These are phyloP conservation scores for Piscicola geometra DNA, from an alignment of 2,888 invertebrate genomes.

Conservation along the genomic window DNA sequence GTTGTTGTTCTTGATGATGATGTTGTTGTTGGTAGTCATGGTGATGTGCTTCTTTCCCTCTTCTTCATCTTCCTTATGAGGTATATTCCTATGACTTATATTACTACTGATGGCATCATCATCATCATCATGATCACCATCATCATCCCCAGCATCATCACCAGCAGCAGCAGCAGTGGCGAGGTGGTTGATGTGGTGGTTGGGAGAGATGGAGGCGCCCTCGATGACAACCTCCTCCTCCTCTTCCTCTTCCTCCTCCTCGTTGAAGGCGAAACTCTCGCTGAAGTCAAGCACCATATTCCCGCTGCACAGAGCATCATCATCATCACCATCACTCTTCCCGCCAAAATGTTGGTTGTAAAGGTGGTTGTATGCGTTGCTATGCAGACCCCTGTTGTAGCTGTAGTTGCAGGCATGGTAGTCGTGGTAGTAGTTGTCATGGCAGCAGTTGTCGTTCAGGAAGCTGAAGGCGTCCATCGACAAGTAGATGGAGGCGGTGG, in stretches of 20 bases:
- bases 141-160: neutral
- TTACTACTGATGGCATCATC: neutral
- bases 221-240: no score
- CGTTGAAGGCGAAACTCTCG: neutral
- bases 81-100: neutral
- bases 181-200: neutral
- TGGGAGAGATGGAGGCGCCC: no score
- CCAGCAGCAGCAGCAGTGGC: neutral
- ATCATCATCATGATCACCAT: neutral
- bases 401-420: no score
- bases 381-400: neutral
- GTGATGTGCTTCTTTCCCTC: neutral
- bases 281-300: conserved; percentile 2
- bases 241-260: no score
- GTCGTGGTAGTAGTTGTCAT: neutral
- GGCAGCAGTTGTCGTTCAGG: neutral
- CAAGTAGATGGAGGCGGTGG: conserved; percentile 33
- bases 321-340: neutral
- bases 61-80: neutral
- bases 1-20: neutral
- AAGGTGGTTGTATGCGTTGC: neutral
- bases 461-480: conserved; percentile 27
- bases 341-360: neutral
- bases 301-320: no score
- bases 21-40: neutral